phyloP scores from a whole-genome alignment of 2,113 vertebrate genomes.

The Nerophis lumbriciformis region DNA sequence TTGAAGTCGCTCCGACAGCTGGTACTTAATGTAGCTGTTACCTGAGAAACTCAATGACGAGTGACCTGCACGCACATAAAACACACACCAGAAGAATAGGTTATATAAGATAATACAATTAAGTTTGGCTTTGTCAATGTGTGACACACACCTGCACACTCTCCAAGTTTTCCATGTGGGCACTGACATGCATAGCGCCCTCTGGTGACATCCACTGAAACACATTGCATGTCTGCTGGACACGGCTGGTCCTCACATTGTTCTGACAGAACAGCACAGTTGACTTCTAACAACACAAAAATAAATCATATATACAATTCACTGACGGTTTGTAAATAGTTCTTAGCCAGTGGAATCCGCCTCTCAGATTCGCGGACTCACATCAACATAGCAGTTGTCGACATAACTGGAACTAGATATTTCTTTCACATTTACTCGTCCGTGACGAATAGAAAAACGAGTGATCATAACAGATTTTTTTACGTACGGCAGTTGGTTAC shows the following conservation, averaged over 20 bases:
- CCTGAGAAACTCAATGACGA: constrained; percentile 95
- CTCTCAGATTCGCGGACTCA: no score
- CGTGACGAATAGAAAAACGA: no score
- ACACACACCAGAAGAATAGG: neutral
- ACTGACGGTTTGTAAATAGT: no score
- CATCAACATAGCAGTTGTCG: no score
- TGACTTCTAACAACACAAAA: constrained; percentile 71
- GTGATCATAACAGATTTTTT: no score
- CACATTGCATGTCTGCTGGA: constrained; percentile 93
- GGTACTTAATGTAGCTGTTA: constrained; percentile 96
- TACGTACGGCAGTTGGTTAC: no score
- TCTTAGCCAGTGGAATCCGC: no score
- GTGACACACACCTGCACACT: constrained; percentile 84
- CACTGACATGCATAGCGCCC: constrained; percentile 90
- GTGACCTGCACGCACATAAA: constrained; percentile 76
- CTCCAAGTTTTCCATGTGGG: constrained; percentile 90
- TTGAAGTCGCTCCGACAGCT: constrained; percentile 82
- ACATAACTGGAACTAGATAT: no score
- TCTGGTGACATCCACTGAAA: constrained; percentile 78
- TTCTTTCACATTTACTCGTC: no score
- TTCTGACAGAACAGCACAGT: constrained; percentile 79
- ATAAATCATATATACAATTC: neutral
- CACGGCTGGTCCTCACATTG: constrained; percentile 87
- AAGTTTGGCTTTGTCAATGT: neutral
- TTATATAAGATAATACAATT: neutral